These are phyloP conservation scores for Cecropterus lyciades DNA, from an alignment of 1,140 invertebrate genomes.

Conservation along the genomic window DNA sequence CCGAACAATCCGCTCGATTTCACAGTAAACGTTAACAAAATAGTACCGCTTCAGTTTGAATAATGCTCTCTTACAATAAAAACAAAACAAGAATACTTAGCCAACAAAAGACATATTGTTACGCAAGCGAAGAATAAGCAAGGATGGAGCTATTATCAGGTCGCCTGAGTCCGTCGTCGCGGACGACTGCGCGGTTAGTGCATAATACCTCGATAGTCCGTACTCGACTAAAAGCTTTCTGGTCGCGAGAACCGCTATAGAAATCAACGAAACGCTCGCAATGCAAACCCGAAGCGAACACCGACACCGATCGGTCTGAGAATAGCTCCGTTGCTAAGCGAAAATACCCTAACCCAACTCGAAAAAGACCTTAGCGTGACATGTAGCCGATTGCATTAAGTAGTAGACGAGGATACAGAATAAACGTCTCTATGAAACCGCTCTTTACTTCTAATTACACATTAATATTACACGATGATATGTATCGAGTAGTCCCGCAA, in stretches of 20 bases:
- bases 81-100: conserved; percentile 19
- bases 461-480: conserved; percentile 84
- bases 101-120: conserved; percentile 31
- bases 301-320: conserved; percentile 24
- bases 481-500: conserved; percentile 84
- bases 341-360: conserved; percentile 57
- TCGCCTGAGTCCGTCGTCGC: conserved; percentile 19
- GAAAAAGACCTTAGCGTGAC: conserved; percentile 69
- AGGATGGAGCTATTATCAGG: conserved; percentile 39
- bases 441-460: conserved; percentile 79
- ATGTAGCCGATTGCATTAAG: conserved; percentile 78
- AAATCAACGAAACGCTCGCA: conserved; percentile 26
- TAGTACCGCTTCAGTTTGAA: conserved; percentile 34
- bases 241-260: conserved; percentile 25
- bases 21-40: conserved; percentile 65
- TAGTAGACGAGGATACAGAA: conserved; percentile 79
- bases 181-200: conserved; percentile 18
- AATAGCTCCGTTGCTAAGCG: conserved; percentile 52
- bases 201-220: conserved; percentile 20
- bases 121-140: conserved; percentile 55
- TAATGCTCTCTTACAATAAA: conserved; percentile 42
- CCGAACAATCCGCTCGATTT: conserved; percentile 66
- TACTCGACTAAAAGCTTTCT: conserved; percentile 32
- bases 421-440: conserved; percentile 83
- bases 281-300: conserved; percentile 15